These are phyloP conservation scores for Pseudocheirus occidentalis DNA, from an alignment of 2,797 vertebrate species.

Conservation along the genomic window DNA sequence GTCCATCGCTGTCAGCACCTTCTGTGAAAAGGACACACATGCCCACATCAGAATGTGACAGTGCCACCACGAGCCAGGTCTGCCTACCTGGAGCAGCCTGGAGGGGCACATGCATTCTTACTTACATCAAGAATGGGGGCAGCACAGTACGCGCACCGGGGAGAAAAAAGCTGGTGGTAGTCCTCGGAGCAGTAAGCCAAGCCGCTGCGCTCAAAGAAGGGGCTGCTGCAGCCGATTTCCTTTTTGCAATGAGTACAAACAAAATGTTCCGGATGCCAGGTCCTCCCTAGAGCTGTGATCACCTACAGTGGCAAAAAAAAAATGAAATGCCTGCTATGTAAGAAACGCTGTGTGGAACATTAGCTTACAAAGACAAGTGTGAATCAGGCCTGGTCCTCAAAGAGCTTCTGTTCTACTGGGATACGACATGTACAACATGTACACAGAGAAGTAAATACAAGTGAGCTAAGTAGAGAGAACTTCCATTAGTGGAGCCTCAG, in stretches of 20 bases:
- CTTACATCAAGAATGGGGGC: slow-evolving; percentile 80
- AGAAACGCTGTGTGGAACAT: neutral
- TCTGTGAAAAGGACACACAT: slow-evolving; percentile 83
- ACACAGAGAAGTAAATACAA: neutral
- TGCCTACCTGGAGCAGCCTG: accelerated
- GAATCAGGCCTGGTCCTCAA: neutral
- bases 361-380: neutral
- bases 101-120: accelerated
- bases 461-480: neutral
- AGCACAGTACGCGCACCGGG: slow-evolving; percentile 82
- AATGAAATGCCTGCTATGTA: neutral
- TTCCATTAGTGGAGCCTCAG: neutral
- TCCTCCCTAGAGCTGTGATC: slow-evolving; percentile 90
- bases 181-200: slow-evolving; percentile 89
- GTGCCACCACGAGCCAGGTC: accelerated
- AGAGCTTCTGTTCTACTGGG: neutral
- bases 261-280: slow-evolving; percentile 95
- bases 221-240: slow-evolving; percentile 84
- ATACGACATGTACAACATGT: neutral
- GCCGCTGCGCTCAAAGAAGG: slow-evolving; percentile 92
- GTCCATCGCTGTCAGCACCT: slow-evolving; percentile 93
- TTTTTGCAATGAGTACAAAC: slow-evolving; percentile 86
- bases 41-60: accelerated
- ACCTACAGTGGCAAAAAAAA: slow-evolving; percentile 82
- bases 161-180: slow-evolving; percentile 88